Percentiles rank a stretch among this genome's conserved stretches.
These are phyloP conservation scores for Tinea semifulvella DNA, from an alignment of 2,888 invertebrate genomes.

Conservation along the genomic window DNA sequence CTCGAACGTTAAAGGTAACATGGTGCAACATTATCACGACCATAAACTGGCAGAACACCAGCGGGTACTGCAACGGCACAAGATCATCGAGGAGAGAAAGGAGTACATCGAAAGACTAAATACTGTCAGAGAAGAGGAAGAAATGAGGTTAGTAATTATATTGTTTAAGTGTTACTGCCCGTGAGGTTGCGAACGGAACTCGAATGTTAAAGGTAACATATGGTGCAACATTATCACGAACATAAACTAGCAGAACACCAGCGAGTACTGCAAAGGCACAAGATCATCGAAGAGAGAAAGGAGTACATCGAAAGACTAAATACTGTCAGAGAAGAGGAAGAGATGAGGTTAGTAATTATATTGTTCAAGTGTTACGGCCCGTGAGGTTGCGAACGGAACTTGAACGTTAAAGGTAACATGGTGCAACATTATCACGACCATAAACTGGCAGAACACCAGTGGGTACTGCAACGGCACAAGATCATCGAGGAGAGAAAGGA, in stretches of 20 bases:
- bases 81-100: constrained; percentile 96
- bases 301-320: constrained; percentile 91
- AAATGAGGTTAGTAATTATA: constrained; percentile 49
- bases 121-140: constrained; percentile 77
- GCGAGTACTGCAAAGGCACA: constrained; percentile 89
- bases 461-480: constrained; percentile 91
- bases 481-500: constrained; percentile 98
- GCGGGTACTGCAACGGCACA: constrained; percentile 89
- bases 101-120: constrained; percentile 91
- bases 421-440: constrained; percentile 86
- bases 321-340: constrained; percentile 77
- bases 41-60: constrained; percentile 88
- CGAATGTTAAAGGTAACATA: constrained; percentile 74
- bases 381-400: constrained; percentile 73
- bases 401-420: constrained; percentile 77
- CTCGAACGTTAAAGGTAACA: constrained; percentile 76
- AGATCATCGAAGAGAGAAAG: constrained; percentile 96
- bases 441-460: constrained; percentile 85
- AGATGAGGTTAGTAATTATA: constrained; percentile 50
- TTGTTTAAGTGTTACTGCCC: constrained; percentile 81
- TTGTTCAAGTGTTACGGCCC: constrained; percentile 22
- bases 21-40: constrained; percentile 86
- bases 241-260: constrained; percentile 88
- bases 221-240: constrained; percentile 86
- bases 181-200: constrained; percentile 77